Percentiles rank a stretch among this genome's conserved stretches.
These are phyloP conservation scores for Peromyscus maniculatus DNA, from an alignment of 2,113 vertebrate species.

Conservation along the genomic window DNA sequence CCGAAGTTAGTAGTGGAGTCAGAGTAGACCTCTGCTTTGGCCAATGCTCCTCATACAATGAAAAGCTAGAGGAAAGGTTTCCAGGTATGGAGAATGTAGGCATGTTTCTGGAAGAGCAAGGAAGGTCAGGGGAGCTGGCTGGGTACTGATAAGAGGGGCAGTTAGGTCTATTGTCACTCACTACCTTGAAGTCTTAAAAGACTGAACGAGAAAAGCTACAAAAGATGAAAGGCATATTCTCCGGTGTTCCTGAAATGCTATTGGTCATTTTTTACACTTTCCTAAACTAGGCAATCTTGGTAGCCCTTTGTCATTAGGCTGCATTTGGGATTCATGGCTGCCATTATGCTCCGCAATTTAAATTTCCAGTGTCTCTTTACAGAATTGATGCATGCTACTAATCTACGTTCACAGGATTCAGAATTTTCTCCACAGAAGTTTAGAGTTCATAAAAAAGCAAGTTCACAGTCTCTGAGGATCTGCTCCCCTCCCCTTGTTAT, in stretches of 20 bases:
- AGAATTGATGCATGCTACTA: not conserved
- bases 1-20: not conserved
- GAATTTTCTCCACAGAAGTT: conserved; percentile 9
- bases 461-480: not conserved
- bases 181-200: not conserved
- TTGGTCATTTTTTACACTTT: not conserved
- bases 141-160: too few relatives aligned
- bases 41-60: not conserved
- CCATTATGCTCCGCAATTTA: not conserved
- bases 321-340: not conserved
- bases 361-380: conserved; percentile 14
- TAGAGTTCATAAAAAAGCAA: conserved; percentile 39
- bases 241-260: not conserved
- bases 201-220: not conserved
- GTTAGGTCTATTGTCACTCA: not conserved
- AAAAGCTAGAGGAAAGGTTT: not conserved
- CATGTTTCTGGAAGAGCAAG: not conserved
- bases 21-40: not conserved
- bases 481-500: not conserved
- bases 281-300: not conserved
- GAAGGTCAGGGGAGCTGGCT: not conserved
- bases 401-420: not conserved
- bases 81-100: not conserved
- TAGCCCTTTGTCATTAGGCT: not conserved
- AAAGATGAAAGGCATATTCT: not conserved